A percentile compares a stretch with the other conserved stretches of the same genome.
Evolutionary conservation across 1,140 invertebrate genomes (phyloP).

Genomic region (Alviniconcha marisindica): DNA sequence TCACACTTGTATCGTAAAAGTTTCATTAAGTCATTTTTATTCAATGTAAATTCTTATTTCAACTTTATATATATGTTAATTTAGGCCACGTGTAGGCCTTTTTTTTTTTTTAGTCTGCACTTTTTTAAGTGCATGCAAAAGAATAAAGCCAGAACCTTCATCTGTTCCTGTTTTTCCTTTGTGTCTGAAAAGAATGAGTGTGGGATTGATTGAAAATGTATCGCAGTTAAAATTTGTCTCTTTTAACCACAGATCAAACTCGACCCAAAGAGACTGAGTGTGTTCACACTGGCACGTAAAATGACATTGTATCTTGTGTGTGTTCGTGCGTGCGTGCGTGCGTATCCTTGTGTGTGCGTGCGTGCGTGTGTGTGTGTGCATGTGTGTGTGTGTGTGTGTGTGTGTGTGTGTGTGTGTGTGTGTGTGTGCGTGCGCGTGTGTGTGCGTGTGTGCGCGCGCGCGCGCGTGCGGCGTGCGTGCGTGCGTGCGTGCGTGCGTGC

Average conservation of each 20-base stretch:
- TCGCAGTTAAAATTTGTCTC: not conserved
- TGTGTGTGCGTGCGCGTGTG: not conserved
- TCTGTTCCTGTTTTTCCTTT: too few relatives aligned
- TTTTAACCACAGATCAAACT: not conserved
- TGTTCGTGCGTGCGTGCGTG: not conserved
- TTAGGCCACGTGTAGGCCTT: too few relatives aligned
- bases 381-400: constrained; percentile 16
- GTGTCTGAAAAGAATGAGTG: too few relatives aligned
- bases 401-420: not conserved
- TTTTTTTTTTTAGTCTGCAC: too few relatives aligned
- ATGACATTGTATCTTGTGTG: not conserved
- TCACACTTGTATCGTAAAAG: too few relatives aligned
- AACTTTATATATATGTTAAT: too few relatives aligned
- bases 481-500: not conserved
- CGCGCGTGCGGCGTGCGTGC: not conserved
- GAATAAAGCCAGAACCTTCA: too few relatives aligned
- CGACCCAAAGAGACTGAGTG: not conserved
- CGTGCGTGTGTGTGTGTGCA: not conserved
- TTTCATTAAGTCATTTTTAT: too few relatives aligned
- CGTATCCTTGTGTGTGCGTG: too few relatives aligned
- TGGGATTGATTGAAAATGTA: not conserved
- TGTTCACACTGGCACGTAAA: not conserved
- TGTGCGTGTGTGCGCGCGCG: not conserved
- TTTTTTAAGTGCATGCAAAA: too few relatives aligned
- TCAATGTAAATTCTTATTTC: too few relatives aligned